These are phyloP conservation scores for Columba livia DNA, from an alignment of 2,113 vertebrate species.

Conservation along the genomic window DNA sequence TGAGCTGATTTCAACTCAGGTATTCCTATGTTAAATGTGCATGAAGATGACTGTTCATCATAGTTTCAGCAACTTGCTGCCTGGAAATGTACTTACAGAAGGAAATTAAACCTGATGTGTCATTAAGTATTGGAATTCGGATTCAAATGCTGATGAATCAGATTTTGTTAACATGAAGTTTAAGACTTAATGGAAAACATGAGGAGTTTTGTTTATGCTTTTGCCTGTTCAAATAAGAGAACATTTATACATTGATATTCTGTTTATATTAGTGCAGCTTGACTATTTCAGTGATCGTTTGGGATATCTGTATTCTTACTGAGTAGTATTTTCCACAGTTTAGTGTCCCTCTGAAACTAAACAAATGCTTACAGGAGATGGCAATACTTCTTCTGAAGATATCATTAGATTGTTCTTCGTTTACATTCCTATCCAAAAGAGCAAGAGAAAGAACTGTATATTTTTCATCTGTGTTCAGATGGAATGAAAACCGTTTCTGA, in stretches of 20 bases:
- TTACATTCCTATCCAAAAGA: not conserved
- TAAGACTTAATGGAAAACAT: not conserved
- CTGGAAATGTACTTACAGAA: not conserved
- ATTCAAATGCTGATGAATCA: not conserved
- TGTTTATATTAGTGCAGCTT: not conserved
- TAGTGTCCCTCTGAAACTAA: not conserved
- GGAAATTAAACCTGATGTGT: not conserved
- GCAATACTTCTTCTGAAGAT: not conserved
- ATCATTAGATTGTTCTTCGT: not conserved
- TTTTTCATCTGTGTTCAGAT: not conserved
- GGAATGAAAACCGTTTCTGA: not conserved
- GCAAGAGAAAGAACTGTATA: not conserved
- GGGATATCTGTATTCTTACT: not conserved
- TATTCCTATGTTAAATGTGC: not conserved
- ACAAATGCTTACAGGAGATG: not conserved
- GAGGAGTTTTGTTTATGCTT: not conserved
- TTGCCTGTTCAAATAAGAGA: not conserved
- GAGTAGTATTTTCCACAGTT: not conserved
- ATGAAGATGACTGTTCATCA: not conserved
- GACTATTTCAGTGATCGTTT: not conserved
- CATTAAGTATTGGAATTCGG: not conserved
- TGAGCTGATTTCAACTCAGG: not conserved
- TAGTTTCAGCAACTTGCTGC: not conserved
- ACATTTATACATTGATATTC: not conserved
- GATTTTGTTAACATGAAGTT: not conserved